These are phyloP conservation scores for Channa striata DNA, from an alignment of 2,797 vertebrate species.

Conservation along the genomic window DNA sequence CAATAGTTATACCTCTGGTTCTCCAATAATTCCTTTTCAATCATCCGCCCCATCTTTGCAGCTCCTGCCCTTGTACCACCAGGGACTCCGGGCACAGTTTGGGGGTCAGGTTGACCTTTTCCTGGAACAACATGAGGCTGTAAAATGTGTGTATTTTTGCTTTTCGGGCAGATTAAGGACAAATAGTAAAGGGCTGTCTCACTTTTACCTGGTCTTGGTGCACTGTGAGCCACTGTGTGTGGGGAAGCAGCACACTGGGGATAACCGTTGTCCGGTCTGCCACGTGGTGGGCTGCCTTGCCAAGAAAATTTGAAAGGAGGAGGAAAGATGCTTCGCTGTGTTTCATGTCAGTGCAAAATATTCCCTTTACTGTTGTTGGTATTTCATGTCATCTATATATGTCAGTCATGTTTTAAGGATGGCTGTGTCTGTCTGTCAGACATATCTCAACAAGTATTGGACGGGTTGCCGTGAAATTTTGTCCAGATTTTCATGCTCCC, in stretches of 20 bases:
- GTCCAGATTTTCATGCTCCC: too few species aligned
- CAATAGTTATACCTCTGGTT: conserved; percentile 7
- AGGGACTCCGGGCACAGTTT: neutral
- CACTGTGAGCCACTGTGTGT: neutral
- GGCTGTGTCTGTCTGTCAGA: too few species aligned
- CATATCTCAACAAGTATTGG: neutral
- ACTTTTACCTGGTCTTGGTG: neutral
- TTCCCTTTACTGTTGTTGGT: neutral
- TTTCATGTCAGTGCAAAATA: neutral
- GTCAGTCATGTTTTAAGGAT: too few species aligned
- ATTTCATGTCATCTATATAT: too few species aligned
- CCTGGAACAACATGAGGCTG: neutral
- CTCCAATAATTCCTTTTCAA: conserved; percentile 1
- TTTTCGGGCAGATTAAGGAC: neutral
- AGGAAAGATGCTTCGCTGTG: neutral
- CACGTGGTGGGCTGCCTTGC: neutral
- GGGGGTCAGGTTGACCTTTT: neutral
- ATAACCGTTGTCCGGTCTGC: neutral
- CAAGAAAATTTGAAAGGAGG: neutral
- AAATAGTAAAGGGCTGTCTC: neutral
- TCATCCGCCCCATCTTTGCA: neutral
- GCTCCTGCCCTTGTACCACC: neutral
- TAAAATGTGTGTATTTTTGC: neutral
- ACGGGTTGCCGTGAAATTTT: neutral
- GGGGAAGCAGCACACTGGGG: neutral